phyloP scores from a whole-genome alignment of 2,797 vertebrate genomes.

The Labeo calbasu region DNA sequence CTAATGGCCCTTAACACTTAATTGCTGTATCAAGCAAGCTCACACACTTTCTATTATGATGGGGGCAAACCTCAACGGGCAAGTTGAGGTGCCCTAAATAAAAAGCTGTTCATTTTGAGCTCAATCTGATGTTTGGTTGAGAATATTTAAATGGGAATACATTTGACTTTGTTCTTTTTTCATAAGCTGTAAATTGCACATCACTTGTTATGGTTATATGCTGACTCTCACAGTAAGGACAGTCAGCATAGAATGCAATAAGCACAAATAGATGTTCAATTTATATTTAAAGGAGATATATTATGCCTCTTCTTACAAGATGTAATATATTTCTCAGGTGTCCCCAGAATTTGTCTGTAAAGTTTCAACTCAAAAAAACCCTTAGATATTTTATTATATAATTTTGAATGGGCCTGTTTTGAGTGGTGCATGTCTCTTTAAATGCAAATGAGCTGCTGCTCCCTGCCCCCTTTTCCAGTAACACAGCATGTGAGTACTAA shows the following conservation, averaged over 20 bases:
- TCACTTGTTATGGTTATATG: background rate
- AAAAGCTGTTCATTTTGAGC: conserved; percentile 17
- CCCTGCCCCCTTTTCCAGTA: no score
- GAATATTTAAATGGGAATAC: background rate
- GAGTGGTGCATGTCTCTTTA: no score
- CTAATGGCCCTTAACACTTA: conserved; percentile 52
- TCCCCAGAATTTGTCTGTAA: no score
- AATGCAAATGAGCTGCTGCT: no score
- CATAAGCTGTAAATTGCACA: background rate
- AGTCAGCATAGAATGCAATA: background rate
- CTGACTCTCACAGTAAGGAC: background rate
- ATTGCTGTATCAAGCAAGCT: conserved; percentile 47
- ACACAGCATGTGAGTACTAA: no score
- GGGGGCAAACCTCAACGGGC: conserved; percentile 31
- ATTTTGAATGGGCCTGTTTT: no score
- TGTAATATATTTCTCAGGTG: no score
- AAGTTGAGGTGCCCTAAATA: conserved; percentile 15
- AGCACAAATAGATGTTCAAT: background rate
- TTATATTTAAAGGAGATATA: background rate
- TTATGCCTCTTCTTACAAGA: no score
- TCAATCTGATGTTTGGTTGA: background rate
- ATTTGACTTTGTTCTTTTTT: background rate
- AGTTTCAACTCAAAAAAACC: no score
- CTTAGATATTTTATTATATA: no score
- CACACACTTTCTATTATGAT: conserved; percentile 33